Evolutionary conservation across 2,888 invertebrate genomes (phyloP), one percentile per base, ranked within the genome.

Genomic region (Sisyra nigra): DNA sequence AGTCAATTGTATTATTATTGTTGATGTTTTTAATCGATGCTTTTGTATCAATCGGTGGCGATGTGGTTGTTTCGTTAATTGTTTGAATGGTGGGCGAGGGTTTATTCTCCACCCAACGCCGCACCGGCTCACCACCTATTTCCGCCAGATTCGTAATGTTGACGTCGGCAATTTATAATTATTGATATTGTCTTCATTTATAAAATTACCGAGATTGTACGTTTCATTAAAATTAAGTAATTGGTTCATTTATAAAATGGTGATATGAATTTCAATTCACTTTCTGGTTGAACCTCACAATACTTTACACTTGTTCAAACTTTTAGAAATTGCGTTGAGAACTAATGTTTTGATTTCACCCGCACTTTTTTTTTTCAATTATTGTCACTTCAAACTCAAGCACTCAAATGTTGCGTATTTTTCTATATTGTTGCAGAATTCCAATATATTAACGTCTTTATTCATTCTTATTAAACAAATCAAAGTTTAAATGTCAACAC

Each of bases 51-150:
- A 44, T 48, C 37, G 49, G 45, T 53, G 61, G 67, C 65, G 61
- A 49, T 49, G 45, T 53, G 53, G 50, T 52, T 53, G 42, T 52
- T 48, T 48, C 55, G 56, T 50, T 56, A 56, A 49, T 56, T 56
- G 51, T 57, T 33, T 17, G 42, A 36, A 45, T 39, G 51, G 49
- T 51, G 71, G 69, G 74, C 66, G 69, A 58, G 51, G 58, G 61
- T 55, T 56, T 55, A 47, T 71, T 68, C 61, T 70, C 69, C 56
- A 70, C 70, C 71, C 71, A 71, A 62, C 69, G 67, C 66, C 70
- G 61, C 52, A 70, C 69, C 58, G 68, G 65, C 57, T 70, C 70
- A 59, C 68, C 67, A 59, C 69, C 68, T 53, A 70, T 65, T 61
- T 70, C 70, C 67, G 68, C 71, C 71, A 71, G 69, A 64, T 69